Evolutionary conservation across 2,113 vertebrate species (phyloP).

Genomic region (Orthonyx spaldingii): DNA sequence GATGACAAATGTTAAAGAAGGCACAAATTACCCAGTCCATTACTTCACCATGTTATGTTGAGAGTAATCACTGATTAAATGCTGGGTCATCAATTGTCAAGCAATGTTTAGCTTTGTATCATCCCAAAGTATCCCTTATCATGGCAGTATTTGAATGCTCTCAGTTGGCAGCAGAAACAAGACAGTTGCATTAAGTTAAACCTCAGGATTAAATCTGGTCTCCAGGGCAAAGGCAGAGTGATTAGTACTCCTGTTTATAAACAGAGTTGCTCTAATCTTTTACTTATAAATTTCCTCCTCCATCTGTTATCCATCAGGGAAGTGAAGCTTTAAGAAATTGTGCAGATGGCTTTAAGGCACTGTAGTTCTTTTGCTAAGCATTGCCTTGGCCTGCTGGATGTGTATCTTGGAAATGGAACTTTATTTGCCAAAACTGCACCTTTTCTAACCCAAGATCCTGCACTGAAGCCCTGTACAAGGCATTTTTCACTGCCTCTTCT

Average conservation of each 20-base stretch:
- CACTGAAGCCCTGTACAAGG: background rate
- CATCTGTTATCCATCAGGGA: constrained; percentile 62
- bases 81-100: background rate
- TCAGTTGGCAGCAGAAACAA: constrained; percentile 41
- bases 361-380: background rate
- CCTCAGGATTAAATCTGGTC: constrained; percentile 54
- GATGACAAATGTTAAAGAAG: background rate
- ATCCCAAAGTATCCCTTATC: background rate
- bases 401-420: background rate
- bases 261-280: constrained; percentile 52
- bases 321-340: constrained; percentile 37
- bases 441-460: background rate
- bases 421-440: background rate
- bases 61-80: background rate
- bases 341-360: constrained; percentile 42
- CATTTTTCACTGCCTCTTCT: background rate
- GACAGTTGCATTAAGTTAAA: constrained; percentile 54
- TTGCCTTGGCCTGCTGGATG: background rate
- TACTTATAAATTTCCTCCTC: constrained; percentile 47
- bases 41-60: background rate
- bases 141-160: background rate
- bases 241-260: constrained; percentile 64
- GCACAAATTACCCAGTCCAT: background rate
- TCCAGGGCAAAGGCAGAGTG: constrained; percentile 45
- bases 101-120: constrained; percentile 2